These are phyloP conservation scores for Choloepus didactylus DNA, from an alignment of 2,797 vertebrate species.

Conservation along the genomic window DNA sequence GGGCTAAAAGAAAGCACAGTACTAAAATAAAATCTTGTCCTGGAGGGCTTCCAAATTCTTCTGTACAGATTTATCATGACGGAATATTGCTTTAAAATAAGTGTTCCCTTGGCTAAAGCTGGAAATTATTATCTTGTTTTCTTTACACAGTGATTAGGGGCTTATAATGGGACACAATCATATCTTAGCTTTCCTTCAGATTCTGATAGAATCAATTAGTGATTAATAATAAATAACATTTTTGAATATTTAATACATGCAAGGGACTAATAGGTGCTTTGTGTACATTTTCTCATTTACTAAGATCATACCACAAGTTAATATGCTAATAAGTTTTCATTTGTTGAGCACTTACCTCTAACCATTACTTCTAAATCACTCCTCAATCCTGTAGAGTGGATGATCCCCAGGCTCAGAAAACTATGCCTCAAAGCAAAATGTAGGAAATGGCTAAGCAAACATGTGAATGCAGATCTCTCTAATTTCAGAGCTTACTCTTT, in stretches of 20 bases:
- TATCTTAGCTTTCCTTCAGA: not conserved
- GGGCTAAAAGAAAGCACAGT: not conserved
- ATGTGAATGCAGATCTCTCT: not conserved
- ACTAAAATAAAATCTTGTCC: not conserved
- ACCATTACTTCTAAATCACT: not conserved
- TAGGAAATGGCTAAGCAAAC: not conserved
- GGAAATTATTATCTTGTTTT: not conserved
- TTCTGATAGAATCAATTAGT: not conserved
- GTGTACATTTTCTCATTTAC: not conserved
- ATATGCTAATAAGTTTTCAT: not conserved
- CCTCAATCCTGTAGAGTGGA: not conserved
- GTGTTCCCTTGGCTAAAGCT: not conserved
- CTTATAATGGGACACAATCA: not conserved
- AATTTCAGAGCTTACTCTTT: not conserved
- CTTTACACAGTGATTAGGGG: not conserved
- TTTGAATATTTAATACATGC: conserved; percentile 58
- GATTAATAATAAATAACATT: conserved; percentile 34
- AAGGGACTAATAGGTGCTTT: not conserved
- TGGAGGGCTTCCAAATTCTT: not conserved
- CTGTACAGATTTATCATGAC: not conserved
- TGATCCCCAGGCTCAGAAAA: not conserved
- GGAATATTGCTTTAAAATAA: not conserved
- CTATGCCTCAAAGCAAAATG: not conserved
- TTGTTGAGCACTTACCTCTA: not conserved
- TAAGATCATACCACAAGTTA: not conserved